Base-by-base conservation (phyloP, 2,797 vertebrate species). In the Myotis pilosus region DNA sequence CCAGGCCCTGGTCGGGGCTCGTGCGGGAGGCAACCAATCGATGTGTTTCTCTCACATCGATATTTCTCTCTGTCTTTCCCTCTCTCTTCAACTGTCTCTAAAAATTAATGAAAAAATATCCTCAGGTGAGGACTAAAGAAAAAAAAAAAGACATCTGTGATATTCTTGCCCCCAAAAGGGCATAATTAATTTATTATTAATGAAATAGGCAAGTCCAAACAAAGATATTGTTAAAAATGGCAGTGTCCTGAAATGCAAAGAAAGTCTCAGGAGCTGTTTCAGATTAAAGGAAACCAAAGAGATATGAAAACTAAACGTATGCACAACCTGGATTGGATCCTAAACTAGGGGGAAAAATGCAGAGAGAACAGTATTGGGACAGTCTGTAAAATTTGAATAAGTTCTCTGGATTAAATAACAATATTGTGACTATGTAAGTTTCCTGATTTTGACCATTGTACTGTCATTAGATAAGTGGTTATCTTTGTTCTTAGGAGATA, bases 181-280 rank as follows among this genome's bases (percentile, higher is more conserved):
- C 17, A 20, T 74, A 53, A 76, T 87, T 82, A 84, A 72, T 36
- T 72, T 82, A 87, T 64, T 87, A 49, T 41, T 86, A 85, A 55
- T 53, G 53, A 91, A 93, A 62, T 82, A 76, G 36, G 53, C 64
- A 92, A 55, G 51, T 5, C 12, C 25, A 80, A 86, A 74, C 16
- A 87, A 91, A 94, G 25, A 44, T 78, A 68, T 8, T 68, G 36
- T 95, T 92, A 85, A 81, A 96, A 94, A 55, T 82, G 2, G 13
- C 87, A 92, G 19, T 41, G 36, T 69, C 62, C 69, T 62, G 17
- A 95, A 91, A 76, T 33, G 49, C 44, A 81, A 82, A 80, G 33
- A 64, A 85, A 83, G 88, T 33, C 82, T 80, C 16, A 30, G 16
- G 30, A 75, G 8, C 69, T 25, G 28, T 95, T 89, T 94, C 74